Percentiles rank a stretch among this genome's conserved stretches.
Conservation (phyloP, 1,140 invertebrate species). For the Proales similis region DNA sequence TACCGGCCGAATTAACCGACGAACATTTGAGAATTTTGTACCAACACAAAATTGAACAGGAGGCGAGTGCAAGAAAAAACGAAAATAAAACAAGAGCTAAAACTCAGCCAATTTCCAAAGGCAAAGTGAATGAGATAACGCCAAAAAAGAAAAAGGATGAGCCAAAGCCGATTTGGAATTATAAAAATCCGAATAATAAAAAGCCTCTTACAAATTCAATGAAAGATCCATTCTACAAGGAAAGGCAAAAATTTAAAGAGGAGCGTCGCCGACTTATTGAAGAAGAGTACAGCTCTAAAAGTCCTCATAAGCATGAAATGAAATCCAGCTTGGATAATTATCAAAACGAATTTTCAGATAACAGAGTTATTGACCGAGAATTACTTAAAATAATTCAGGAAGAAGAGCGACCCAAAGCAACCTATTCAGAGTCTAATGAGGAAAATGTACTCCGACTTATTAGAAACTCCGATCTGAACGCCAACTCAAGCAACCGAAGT, state of each 20-base stretch:
- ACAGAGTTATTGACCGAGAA: no score
- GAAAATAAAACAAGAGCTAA: constrained; percentile 42
- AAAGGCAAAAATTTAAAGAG: constrained; percentile 43
- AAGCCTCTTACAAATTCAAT: constrained; percentile 46
- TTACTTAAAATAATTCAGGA: no score
- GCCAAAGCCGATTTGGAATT: constrained; percentile 44
- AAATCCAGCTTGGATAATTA: no score
- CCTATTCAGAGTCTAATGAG: no score
- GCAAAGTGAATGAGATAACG: constrained; percentile 18
- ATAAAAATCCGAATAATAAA: constrained; percentile 43
- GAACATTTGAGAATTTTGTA: constrained; percentile 33
- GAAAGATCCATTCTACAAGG: constrained; percentile 45
- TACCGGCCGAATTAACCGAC: constrained; percentile 38
- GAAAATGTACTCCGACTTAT: no score
- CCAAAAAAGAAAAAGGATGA: constrained; percentile 20
- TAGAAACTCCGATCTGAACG: no score
- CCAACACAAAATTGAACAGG: constrained; percentile 28
- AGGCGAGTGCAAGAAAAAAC: constrained; percentile 41
- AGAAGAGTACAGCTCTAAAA: constrained; percentile 41
- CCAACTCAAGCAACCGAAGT: no score
- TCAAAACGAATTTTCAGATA: no score
- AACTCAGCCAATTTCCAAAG: no score
- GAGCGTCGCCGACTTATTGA: constrained; percentile 41
- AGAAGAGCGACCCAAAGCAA: no score
- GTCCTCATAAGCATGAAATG: no score